These are phyloP conservation scores for Leptopilina myrica DNA, from an alignment of 2,888 invertebrate species.

Conservation along the genomic window DNA sequence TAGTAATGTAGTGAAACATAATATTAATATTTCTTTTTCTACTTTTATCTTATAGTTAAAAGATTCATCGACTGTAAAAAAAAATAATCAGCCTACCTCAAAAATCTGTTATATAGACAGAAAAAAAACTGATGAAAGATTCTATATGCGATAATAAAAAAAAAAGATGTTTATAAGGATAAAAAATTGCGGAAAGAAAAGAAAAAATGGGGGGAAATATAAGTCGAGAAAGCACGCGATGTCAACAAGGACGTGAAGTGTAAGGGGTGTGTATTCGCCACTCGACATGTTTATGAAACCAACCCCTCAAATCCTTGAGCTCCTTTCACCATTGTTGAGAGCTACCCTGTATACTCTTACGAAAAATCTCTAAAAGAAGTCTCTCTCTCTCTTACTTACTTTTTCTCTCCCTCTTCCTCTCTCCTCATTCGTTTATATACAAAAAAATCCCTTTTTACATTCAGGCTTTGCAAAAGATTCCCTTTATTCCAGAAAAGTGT, in stretches of 20 bases:
- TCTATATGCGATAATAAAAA: too few species aligned
- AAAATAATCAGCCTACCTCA: too few species aligned
- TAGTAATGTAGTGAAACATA: too few species aligned
- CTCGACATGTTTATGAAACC: constrained; percentile 41
- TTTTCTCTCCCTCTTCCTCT: too few species aligned
- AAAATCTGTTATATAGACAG: too few species aligned
- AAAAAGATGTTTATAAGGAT: too few species aligned
- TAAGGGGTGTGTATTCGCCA: constrained; percentile 32
- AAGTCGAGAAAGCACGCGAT: not conserved
- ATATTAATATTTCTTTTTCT: too few species aligned
- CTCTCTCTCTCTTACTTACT: too few species aligned
- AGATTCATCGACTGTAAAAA: too few species aligned
- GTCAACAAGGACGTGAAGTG: constrained; percentile 21
- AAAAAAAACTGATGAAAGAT: too few species aligned
- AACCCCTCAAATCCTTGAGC: constrained; percentile 17
- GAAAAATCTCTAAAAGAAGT: constrained; percentile 11
- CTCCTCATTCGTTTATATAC: not conserved
- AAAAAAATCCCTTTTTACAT: constrained; percentile 12
- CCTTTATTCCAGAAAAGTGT: constrained; percentile 10
- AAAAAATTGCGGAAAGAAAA: not conserved
- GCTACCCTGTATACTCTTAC: constrained; percentile 10
- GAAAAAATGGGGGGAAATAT: constrained; percentile 2
- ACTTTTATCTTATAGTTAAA: too few species aligned
- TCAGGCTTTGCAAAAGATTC: not conserved
- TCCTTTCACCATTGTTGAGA: constrained; percentile 28